Evolutionary conservation across 1,140 invertebrate genomes (phyloP).

Genomic region (Parasteatoda tepidariorum): DNA sequence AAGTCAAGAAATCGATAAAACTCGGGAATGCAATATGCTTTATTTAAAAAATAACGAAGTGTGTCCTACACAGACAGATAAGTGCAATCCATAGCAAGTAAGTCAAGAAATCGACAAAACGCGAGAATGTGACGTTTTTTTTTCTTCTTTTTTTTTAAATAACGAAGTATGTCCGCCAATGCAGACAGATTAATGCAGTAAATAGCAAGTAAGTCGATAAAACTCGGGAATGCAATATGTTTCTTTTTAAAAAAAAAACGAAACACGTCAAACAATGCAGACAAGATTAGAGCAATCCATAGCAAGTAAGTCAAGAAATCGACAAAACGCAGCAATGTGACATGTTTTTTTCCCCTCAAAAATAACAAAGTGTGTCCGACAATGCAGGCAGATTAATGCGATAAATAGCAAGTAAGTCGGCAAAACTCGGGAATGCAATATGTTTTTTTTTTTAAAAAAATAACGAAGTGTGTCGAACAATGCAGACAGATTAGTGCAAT

Average conservation of each 20-base stretch:
- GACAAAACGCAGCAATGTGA: too few relatives aligned
- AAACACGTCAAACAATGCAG: constrained; percentile 12
- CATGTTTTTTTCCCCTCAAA: too few relatives aligned
- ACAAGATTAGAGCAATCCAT: constrained; percentile 18
- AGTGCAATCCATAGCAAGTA: constrained; percentile 27
- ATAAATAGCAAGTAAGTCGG: constrained; percentile 37
- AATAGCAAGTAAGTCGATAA: constrained; percentile 44
- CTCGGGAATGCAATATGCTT: too few relatives aligned
- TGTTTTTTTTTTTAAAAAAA: too few relatives aligned
- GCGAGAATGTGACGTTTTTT: too few relatives aligned
- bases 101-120: too few relatives aligned
- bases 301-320: constrained; percentile 50
- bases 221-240: too few relatives aligned
- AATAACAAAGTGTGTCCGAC: neutral
- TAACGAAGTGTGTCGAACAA: constrained; percentile 10
- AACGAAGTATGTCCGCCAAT: constrained; percentile 3
- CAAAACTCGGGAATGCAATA: too few relatives aligned
- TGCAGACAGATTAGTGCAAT: constrained; percentile 14
- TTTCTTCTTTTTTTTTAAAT: too few relatives aligned
- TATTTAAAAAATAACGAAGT: too few relatives aligned
- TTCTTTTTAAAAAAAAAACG: too few relatives aligned
- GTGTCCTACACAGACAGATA: constrained; percentile 7
- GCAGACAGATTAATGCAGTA: constrained; percentile 16
- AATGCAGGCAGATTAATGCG: constrained; percentile 25
- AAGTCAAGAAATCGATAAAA: too few relatives aligned